Evolutionary conservation across 2,888 invertebrate genomes (phyloP).

Genomic region (Criorhina ranunculi): DNA sequence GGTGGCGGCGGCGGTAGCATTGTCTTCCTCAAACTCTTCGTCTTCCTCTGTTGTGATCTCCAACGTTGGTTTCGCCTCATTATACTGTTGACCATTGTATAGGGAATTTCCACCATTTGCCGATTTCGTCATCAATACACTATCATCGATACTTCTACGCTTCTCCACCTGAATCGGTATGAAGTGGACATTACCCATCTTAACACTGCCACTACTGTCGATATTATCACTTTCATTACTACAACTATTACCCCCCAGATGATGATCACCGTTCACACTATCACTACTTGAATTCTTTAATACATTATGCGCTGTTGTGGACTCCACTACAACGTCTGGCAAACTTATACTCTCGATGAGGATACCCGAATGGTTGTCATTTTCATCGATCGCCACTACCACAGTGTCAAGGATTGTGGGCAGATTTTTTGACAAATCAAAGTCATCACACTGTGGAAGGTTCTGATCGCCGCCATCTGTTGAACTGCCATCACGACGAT

Average conservation of each 20-base stretch:
- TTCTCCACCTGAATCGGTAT: conserved; percentile 82
- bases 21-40: conserved; percentile 69
- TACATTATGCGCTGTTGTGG: conserved; percentile 79
- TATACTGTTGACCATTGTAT: conserved; percentile 74
- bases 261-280: conserved; percentile 65
- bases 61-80: conserved; percentile 78
- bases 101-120: conserved; percentile 59
- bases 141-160: conserved; percentile 81
- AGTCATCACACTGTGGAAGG: conserved; percentile 82
- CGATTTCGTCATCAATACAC: conserved; percentile 78
- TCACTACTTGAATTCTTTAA: conserved; percentile 59
- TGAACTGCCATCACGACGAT: conserved; percentile 82
- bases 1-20: no score
- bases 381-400: conserved; percentile 78
- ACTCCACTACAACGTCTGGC: conserved; percentile 84
- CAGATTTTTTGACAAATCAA: conserved; percentile 78
- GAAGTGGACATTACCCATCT: conserved; percentile 83
- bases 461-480: conserved; percentile 83
- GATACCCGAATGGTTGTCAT: conserved; percentile 79
- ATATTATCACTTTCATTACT: conserved; percentile 83
- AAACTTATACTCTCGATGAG: conserved; percentile 84
- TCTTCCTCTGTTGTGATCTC: conserved; percentile 81
- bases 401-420: conserved; percentile 69
- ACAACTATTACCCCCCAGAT: conserved; percentile 69
- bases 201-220: conserved; percentile 82